A percentile compares a stretch with the other conserved stretches of the same genome.
phyloP scores from a whole-genome alignment of 92 coral and sea anemone species.

The Heliopora coerulea region DNA sequence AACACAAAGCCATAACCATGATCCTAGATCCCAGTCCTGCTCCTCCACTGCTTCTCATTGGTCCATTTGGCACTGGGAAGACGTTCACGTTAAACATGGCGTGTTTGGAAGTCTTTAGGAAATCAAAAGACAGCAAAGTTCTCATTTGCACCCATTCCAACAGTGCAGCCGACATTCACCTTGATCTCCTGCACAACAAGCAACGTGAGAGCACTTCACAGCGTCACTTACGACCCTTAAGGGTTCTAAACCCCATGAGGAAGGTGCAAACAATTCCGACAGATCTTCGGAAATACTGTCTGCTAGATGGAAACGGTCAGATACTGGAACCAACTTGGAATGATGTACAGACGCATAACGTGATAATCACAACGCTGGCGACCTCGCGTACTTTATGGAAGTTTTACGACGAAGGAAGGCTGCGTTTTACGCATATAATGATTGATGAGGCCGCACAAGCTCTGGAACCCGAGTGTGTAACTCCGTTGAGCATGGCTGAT shows the following conservation, averaged over 20 bases:
- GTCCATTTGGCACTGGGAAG: constrained; percentile 98
- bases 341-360: constrained; percentile 59
- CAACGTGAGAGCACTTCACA: constrained; percentile 4
- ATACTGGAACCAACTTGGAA: constrained; percentile 55
- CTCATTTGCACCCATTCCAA: constrained; percentile 91
- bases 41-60: constrained; percentile 91
- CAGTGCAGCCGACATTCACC: constrained; percentile 92
- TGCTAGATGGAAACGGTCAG: constrained; percentile 33
- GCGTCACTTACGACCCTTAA: constrained; percentile 45
- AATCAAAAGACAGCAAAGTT: constrained; percentile 60
- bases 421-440: constrained; percentile 76
- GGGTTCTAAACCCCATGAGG: constrained; percentile 59
- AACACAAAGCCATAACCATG: constrained; percentile 46
- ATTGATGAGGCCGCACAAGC: constrained; percentile 99
- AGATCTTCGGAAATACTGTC: constrained; percentile 54
- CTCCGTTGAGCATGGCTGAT: constrained; percentile 78
- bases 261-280: not conserved
- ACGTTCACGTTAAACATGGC: constrained; percentile 81
- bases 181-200: constrained; percentile 63
- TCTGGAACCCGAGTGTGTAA: constrained; percentile 80
- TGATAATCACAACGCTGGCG: constrained; percentile 75
- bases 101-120: constrained; percentile 54
- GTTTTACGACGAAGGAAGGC: constrained; percentile 28
- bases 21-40: constrained; percentile 43
- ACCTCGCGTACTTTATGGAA: constrained; percentile 66